Conservation (phyloP, 2,888 invertebrate genomes). For the Parnassius smintheus region DNA sequence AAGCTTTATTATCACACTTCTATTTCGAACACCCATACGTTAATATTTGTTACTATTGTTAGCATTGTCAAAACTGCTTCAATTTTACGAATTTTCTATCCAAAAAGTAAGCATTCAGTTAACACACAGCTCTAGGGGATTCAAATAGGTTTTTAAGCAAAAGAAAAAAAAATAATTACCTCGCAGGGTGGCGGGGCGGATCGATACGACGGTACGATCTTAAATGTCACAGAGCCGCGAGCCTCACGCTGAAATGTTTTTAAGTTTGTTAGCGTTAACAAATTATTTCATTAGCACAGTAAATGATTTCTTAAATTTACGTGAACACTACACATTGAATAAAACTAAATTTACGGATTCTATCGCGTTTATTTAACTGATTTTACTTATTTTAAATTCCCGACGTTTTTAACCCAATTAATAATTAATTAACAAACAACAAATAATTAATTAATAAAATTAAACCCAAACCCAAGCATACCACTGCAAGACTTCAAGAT, state of each 20-base stretch:
- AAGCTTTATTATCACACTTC: constrained; percentile 65
- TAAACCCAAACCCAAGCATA: too few relatives aligned
- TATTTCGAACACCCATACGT: constrained; percentile 38
- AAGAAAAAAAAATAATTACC: constrained; percentile 79
- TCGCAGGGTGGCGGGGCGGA: constrained; percentile 98
- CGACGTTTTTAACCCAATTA: too few relatives aligned
- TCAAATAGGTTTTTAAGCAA: constrained; percentile 26
- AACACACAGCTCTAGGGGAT: constrained; percentile 40
- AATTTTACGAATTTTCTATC: constrained; percentile 36
- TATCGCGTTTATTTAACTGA: too few relatives aligned
- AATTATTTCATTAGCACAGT: too few relatives aligned
- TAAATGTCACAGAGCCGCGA: constrained; percentile 98
- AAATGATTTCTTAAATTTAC: too few relatives aligned
- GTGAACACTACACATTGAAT: too few relatives aligned
- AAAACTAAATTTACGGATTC: too few relatives aligned
- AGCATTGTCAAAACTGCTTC: constrained; percentile 37
- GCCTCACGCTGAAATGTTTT: constrained; percentile 91
- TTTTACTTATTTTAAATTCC: too few relatives aligned
- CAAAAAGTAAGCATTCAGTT: constrained; percentile 41
- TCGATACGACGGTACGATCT: constrained; percentile 99
- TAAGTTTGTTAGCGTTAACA: not conserved
- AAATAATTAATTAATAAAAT: too few relatives aligned
- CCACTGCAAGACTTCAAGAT: too few relatives aligned
- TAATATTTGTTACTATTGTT: constrained; percentile 29
- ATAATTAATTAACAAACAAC: too few relatives aligned